Base-by-base conservation (phyloP, 1,140 invertebrate genomes). In the Drosophila orena region DNA sequence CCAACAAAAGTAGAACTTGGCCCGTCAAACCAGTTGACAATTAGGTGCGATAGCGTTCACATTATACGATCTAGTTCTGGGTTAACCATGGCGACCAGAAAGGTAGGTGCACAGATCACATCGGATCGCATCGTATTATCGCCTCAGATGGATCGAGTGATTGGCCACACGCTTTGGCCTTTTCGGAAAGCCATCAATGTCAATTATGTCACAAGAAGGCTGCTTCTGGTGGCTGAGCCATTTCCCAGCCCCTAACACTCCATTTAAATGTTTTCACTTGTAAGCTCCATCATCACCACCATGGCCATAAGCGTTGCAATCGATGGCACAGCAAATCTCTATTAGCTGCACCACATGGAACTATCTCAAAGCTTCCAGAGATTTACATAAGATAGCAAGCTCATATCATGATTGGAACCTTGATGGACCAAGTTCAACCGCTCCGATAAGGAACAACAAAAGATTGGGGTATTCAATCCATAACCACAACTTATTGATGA, bases 11-110 rank as follows among this genome's bases (percentile, higher is more conserved):
- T 60, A 85, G 81, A 83, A 84, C 65, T 72, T 58, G 65, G 50
- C 79, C 57, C 44, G 83, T 88, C 80, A 89, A 88, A 88, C 83
- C 83, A 84, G 83, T 88, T 89, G 46, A 83, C 61, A 84, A 89
- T 88, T 79, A 88, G 47, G 49, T 54, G 40, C 37, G 35, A 76
- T 68, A 64, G 53, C 73, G 72, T 75, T 68, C 83, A 34, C 54
- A 81, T 64, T 66, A 76, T 76, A 72, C 61, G 49, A 83, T 83
- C 65, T 88, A 72, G 69, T 81, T 71, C 66, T 71, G 55, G 71
- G 42, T 34, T 58, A 50, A 35, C n/a, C 43, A 49, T 47, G 58
- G 34, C 57, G 64, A 73, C 68, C 65, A 71, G 11, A 47, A 61
- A 83, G 81, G 42, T 80, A 40, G 46, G 7, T 30, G 30, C 30